Evolutionary conservation across 2,113 vertebrate genomes (phyloP).

Genomic region (Dascyllus trimaculatus): DNA sequence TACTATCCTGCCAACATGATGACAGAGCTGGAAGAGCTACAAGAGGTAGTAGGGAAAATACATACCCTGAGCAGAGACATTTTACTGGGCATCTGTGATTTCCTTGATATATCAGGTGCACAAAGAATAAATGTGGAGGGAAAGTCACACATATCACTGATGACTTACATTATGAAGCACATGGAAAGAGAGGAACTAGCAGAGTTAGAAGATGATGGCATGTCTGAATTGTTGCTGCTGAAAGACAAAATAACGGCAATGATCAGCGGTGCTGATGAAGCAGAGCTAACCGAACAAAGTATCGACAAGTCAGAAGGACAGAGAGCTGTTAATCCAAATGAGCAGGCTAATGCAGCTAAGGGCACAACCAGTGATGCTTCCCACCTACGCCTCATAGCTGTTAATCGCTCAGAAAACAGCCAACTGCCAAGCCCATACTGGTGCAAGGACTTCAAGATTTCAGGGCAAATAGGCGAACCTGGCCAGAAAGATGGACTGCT

Average conservation of each 20-base stretch:
- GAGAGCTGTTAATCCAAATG: not conserved
- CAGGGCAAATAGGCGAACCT: conserved; percentile 2
- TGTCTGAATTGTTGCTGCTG: not conserved
- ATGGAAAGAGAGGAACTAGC: not conserved
- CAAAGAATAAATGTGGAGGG: not conserved
- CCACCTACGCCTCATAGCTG: too few species aligned
- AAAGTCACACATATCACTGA: not conserved
- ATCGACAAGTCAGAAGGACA: not conserved
- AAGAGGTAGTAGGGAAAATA: not conserved
- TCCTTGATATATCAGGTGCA: not conserved
- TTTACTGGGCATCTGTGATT: not conserved
- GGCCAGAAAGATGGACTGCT: conserved; percentile 18
- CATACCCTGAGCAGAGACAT: not conserved
- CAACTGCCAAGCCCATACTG: not conserved
- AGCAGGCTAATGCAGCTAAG: too few species aligned
- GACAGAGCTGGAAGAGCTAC: not conserved
- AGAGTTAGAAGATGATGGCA: not conserved
- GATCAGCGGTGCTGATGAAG: rapidly evolving
- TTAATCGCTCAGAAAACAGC: too few species aligned
- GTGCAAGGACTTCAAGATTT: conserved; percentile 22
- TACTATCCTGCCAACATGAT: not conserved
- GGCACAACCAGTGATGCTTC: too few species aligned
- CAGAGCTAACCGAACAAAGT: not conserved
- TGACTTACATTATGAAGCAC: not conserved
- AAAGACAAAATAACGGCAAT: not conserved